Evolutionary conservation across 2,797 vertebrate genomes (phyloP).

Genomic region (Gambelia wislizenii): DNA sequence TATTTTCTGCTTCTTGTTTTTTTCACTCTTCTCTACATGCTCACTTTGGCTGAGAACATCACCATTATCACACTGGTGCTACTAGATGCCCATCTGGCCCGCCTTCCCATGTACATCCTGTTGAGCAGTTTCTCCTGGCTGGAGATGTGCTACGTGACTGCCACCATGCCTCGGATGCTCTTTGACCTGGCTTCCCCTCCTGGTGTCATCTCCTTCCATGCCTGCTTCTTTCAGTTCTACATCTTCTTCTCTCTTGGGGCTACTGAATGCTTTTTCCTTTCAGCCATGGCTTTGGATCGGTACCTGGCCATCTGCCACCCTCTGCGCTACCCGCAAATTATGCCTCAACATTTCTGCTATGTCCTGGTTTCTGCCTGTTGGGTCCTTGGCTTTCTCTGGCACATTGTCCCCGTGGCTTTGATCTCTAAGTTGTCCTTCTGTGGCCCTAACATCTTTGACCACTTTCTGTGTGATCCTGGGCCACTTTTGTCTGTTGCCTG

Average conservation of each 20-base stretch:
- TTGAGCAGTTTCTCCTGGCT: constrained; percentile 67
- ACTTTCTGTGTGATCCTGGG: constrained; percentile 59
- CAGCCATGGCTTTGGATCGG: neutral
- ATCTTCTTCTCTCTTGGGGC: constrained; percentile 58
- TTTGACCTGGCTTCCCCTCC: neutral
- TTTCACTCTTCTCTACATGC: constrained; percentile 29
- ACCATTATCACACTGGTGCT: constrained; percentile 46
- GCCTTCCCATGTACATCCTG: constrained; percentile 64
- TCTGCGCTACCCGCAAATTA: constrained; percentile 48
- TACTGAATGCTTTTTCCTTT: constrained; percentile 61
- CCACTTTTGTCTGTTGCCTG: constrained; percentile 40
- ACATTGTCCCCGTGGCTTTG: constrained; percentile 45
- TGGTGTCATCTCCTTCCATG: constrained; percentile 53
- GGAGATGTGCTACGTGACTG: constrained; percentile 50
- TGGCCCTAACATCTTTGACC: constrained; percentile 51
- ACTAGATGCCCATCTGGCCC: constrained; percentile 32
- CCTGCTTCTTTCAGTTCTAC: constrained; percentile 64
- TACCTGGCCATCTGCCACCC: constrained; percentile 52
- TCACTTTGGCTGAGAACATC: constrained; percentile 57
- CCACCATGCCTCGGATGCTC: constrained; percentile 4
- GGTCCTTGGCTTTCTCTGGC: constrained; percentile 43
- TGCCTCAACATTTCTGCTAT: constrained; percentile 38
- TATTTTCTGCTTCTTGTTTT: neutral
- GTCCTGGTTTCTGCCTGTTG: constrained; percentile 32
- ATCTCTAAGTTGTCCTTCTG: constrained; percentile 60